Conservation (phyloP, 2,888 invertebrate genomes). For the Platynereis dumerilii region DNA sequence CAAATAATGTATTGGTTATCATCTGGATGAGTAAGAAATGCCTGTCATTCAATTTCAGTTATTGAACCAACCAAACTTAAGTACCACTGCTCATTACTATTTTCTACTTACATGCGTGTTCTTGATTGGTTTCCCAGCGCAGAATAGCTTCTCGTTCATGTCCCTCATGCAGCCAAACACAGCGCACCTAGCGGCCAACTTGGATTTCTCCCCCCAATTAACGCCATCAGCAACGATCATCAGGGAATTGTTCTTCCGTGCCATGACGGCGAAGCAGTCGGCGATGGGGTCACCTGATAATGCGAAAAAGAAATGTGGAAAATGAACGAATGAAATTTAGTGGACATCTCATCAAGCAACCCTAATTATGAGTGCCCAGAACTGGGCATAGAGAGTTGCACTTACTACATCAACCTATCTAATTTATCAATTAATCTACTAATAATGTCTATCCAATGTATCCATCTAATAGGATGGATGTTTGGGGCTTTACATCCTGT, state of each 20-base stretch:
- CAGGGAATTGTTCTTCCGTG: constrained; percentile 73
- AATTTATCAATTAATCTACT: no score
- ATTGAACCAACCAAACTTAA: no score
- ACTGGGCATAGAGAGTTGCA: no score
- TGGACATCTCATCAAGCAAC: not conserved
- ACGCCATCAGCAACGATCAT: constrained; percentile 87
- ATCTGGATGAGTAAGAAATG: no score
- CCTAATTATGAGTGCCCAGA: no score
- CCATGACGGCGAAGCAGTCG: constrained; percentile 81
- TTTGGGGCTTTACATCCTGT: no score
- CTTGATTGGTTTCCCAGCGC: constrained; percentile 51
- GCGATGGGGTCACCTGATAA: constrained; percentile 83
- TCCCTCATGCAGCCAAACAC: constrained; percentile 85
- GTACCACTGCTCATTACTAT: not conserved
- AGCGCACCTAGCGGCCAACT: constrained; percentile 83
- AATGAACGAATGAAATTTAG: not conserved
- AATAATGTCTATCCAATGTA: no score
- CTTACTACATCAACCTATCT: no score
- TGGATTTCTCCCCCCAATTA: constrained; percentile 89
- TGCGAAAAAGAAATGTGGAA: no score
- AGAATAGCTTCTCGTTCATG: constrained; percentile 68
- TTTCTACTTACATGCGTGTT: constrained; percentile 53
- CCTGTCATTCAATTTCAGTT: no score
- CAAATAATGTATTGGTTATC: no score
- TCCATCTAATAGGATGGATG: no score